A percentile compares a stretch with the other conserved stretches of the same genome.
These are phyloP conservation scores for Paracanthobrama guichenoti DNA, from an alignment of 2,113 vertebrate genomes.

Conservation along the genomic window DNA sequence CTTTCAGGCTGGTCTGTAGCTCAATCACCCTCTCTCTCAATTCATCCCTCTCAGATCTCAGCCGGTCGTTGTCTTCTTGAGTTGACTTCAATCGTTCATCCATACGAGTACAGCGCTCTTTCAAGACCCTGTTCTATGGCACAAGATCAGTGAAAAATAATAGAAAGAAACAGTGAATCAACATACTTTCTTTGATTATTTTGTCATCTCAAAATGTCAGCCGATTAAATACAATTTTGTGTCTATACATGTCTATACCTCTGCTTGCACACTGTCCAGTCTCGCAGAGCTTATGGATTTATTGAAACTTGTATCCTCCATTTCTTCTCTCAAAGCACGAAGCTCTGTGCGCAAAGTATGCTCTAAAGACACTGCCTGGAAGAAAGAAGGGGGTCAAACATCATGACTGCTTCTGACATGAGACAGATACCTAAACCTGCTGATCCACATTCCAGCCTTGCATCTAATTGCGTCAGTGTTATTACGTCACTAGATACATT, in stretches of 20 bases:
- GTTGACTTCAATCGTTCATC: slow-evolving; percentile 64
- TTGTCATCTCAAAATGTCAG: neutral
- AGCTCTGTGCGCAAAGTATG: slow-evolving; percentile 76
- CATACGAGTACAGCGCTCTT: slow-evolving; percentile 68
- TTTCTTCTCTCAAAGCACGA: slow-evolving; percentile 73
- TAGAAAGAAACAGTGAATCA: neutral
- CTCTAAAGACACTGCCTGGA: slow-evolving; percentile 75
- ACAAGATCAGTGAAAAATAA: neutral
- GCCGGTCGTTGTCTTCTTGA: slow-evolving; percentile 67
- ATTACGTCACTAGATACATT: slow-evolving; percentile 20
- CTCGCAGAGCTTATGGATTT: slow-evolving; percentile 72
- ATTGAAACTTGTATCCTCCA: slow-evolving; percentile 76
- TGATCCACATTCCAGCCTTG: slow-evolving; percentile 61
- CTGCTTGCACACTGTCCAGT: slow-evolving; percentile 71
- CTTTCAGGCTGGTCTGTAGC: slow-evolving; percentile 67
- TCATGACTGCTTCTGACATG: neutral
- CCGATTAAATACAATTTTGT: neutral
- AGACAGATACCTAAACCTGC: slow-evolving; percentile 56
- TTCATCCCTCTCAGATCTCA: slow-evolving; percentile 66
- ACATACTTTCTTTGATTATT: neutral
- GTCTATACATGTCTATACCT: slow-evolving; percentile 62
- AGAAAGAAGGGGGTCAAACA: neutral
- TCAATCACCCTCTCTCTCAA: slow-evolving; percentile 67
- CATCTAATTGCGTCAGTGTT: neutral
- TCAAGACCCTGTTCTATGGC: slow-evolving; percentile 71